Conservation (phyloP, 2,797 vertebrate genomes). For the Gymnocypris eckloni region DNA sequence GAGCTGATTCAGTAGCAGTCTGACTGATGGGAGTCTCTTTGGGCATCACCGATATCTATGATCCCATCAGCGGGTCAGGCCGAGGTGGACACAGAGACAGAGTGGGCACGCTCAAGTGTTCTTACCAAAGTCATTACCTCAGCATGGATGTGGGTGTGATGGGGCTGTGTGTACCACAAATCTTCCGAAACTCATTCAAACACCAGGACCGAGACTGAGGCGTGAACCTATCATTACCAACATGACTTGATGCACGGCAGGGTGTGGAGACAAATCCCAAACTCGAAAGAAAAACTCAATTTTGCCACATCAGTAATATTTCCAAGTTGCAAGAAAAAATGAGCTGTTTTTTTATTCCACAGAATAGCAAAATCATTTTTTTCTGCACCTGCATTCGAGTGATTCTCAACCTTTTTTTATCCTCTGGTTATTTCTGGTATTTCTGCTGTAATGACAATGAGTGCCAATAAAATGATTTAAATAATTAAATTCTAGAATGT, state of each 20-base stretch:
- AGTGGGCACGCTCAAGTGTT: conserved; percentile 32
- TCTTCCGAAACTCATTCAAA: conserved; percentile 23
- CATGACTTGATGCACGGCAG: background rate
- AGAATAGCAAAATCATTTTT: background rate
- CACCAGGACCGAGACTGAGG: background rate
- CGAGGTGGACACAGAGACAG: conserved; percentile 7
- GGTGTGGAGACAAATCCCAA: background rate
- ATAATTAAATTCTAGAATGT: background rate
- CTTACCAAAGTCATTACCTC: conserved; percentile 22
- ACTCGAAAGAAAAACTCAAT: background rate
- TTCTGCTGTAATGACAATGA: background rate
- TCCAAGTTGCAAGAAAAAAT: background rate
- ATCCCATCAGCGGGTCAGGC: conserved; percentile 3
- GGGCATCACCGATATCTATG: conserved; percentile 29
- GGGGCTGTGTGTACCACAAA: conserved; percentile 2
- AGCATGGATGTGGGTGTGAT: background rate
- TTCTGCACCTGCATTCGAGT: background rate
- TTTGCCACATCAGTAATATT: background rate
- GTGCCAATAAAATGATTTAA: background rate
- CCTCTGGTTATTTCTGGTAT: background rate
- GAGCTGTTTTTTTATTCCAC: background rate
- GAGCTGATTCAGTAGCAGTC: conserved; percentile 14
- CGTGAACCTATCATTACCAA: background rate
- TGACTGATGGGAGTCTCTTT: conserved; percentile 35
- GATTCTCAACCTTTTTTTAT: background rate